Conservation (phyloP, 2,797 vertebrate genomes). For the Poeciliopsis turneri region DNA sequence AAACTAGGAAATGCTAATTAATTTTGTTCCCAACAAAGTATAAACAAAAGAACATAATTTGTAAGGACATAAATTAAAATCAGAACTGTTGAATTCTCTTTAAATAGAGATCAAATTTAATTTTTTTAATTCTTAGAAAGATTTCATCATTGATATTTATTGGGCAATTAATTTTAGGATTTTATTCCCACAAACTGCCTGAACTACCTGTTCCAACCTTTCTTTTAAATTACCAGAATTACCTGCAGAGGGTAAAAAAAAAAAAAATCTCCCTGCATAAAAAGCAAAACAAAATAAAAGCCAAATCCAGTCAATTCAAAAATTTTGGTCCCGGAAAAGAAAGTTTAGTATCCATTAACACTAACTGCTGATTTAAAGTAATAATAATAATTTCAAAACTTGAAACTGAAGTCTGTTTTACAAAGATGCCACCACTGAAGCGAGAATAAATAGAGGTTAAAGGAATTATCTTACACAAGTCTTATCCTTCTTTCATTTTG, state of each 20-base stretch:
- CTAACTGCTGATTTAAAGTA: not conserved
- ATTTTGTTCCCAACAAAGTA: not conserved
- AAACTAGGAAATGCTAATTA: too few species aligned
- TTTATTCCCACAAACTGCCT: not conserved
- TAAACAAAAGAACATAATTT: not conserved
- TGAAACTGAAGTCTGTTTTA: not conserved
- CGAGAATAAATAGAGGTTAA: constrained; percentile 19
- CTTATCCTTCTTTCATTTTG: constrained; percentile 26
- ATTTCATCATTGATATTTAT: not conserved
- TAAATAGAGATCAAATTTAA: not conserved
- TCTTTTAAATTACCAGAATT: not conserved
- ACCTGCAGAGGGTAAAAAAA: not conserved
- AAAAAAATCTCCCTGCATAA: not conserved
- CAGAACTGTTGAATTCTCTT: not conserved
- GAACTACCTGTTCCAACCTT: not conserved
- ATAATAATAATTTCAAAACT: constrained; percentile 2
- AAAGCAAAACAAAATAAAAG: not conserved
- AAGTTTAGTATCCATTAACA: not conserved
- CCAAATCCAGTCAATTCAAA: not conserved
- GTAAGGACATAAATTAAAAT: not conserved
- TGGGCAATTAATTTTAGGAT: not conserved
- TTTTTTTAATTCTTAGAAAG: not conserved
- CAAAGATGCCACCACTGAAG: constrained; percentile 11
- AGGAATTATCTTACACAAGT: constrained; percentile 19
- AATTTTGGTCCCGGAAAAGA: not conserved